Conservation (phyloP, 2,888 invertebrate genomes). For the Parthenolecanium corni region DNA sequence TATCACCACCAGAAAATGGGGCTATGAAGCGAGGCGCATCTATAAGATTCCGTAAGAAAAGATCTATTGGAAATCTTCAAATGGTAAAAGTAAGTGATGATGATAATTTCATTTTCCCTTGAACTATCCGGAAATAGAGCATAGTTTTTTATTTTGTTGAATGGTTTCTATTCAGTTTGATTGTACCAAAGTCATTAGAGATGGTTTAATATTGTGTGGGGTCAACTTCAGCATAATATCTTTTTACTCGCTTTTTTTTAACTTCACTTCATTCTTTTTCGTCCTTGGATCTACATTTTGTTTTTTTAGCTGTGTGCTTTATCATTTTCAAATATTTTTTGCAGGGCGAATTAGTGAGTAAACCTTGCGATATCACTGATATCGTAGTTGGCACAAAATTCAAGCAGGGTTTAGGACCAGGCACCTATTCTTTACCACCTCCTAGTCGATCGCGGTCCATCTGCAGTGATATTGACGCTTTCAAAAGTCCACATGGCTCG, state of each 20-base stretch:
- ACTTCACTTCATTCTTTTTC: too few species aligned
- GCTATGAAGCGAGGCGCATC: constrained; percentile 49
- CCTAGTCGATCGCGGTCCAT: constrained; percentile 24
- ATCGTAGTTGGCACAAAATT: constrained; percentile 11
- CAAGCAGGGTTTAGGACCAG: not conserved
- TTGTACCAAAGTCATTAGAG: too few species aligned
- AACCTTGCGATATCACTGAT: constrained; percentile 22
- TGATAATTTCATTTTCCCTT: too few species aligned
- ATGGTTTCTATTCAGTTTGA: too few species aligned
- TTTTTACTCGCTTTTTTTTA: too few species aligned
- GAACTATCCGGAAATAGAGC: too few species aligned
- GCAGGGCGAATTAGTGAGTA: constrained; percentile 19
- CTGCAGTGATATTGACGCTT: constrained; percentile 29
- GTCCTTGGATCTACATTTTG: not conserved
- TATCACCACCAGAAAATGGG: constrained; percentile 44
- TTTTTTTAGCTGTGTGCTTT: too few species aligned
- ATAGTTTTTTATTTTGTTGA: too few species aligned
- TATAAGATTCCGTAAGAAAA: constrained; percentile 55
- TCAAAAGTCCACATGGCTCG: constrained; percentile 34
- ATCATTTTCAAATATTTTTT: not conserved
- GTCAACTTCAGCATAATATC: too few species aligned
- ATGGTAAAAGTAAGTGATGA: constrained; percentile 32
- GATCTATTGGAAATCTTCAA: constrained; percentile 50
- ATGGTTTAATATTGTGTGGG: too few species aligned
- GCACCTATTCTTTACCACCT: constrained; percentile 21